Percentiles rank a stretch among this genome's conserved stretches.
These are phyloP conservation scores for Sebastes kiyomatsui DNA, from an alignment of 2,797 vertebrate species.

Conservation along the genomic window DNA sequence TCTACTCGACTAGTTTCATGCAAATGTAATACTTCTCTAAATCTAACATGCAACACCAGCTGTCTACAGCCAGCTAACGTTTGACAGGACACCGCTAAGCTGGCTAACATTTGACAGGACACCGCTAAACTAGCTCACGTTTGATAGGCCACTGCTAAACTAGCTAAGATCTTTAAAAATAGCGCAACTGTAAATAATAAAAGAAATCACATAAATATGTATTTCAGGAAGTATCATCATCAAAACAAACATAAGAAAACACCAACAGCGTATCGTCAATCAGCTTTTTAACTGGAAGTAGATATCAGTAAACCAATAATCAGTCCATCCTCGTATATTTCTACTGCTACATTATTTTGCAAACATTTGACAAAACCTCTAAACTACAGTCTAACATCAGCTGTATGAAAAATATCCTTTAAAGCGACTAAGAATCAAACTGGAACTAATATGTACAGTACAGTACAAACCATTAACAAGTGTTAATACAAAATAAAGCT, in stretches of 20 bases:
- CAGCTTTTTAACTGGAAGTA: neutral
- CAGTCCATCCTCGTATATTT: neutral
- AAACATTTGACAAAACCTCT: neutral
- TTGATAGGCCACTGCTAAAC: too few relatives aligned
- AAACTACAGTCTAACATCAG: neutral
- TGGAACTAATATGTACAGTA: slow-evolving; percentile 18
- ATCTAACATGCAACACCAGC: slow-evolving; percentile 33
- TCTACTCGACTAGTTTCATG: slow-evolving; percentile 21
- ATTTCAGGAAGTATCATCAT: neutral
- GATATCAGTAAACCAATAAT: neutral
- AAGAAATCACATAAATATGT: neutral
- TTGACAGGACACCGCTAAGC: neutral
- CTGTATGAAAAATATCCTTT: neutral
- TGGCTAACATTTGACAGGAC: neutral
- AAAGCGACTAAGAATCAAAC: neutral
- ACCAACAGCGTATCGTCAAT: too few relatives aligned
- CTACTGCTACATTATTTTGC: neutral
- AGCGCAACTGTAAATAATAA: neutral
- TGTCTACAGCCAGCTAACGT: neutral
- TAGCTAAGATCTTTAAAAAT: neutral
- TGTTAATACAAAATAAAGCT: slow-evolving; percentile 27
- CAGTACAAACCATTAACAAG: slow-evolving; percentile 26
- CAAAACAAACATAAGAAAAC: neutral
- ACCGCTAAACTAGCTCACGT: too few relatives aligned
- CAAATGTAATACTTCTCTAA: neutral